A percentile compares a stretch with the other conserved stretches of the same genome.
Conservation (phyloP, 1,140 invertebrate genomes). For the Doryteuthis pealeii region DNA sequence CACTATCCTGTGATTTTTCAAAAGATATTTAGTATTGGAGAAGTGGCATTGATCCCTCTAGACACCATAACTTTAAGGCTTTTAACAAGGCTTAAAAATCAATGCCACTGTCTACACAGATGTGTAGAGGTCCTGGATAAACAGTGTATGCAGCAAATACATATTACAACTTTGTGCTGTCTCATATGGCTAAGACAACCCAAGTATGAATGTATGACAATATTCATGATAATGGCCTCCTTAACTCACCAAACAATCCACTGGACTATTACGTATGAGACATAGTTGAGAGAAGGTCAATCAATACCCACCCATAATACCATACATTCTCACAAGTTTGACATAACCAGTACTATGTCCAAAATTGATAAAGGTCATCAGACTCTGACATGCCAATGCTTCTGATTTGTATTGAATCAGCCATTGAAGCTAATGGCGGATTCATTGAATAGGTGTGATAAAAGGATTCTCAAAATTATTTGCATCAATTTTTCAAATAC, state of each 20-base stretch:
- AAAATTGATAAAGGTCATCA: not conserved
- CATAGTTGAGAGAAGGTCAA: not conserved
- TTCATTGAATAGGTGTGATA: not conserved
- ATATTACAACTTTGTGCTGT: not conserved
- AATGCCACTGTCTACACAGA: not conserved
- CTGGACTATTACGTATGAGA: not conserved
- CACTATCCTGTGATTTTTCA: too few relatives aligned
- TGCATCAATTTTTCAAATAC: not conserved
- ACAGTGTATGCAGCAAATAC: not conserved
- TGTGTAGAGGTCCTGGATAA: not conserved
- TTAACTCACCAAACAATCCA: not conserved
- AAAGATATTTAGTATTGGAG: too few relatives aligned
- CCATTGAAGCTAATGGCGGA: not conserved
- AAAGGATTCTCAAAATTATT: not conserved
- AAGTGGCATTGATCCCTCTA: too few relatives aligned
- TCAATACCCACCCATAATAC: not conserved
- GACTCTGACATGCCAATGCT: not conserved
- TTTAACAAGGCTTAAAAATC: not conserved
- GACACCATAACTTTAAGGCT: too few relatives aligned
- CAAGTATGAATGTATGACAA: not conserved
- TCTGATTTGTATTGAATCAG: not conserved
- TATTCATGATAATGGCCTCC: not conserved
- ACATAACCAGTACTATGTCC: not conserved
- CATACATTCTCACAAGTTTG: not conserved
- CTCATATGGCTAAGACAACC: not conserved